Conservation (phyloP, 2,113 vertebrate genomes). For the Prochilodus magdalenae region DNA sequence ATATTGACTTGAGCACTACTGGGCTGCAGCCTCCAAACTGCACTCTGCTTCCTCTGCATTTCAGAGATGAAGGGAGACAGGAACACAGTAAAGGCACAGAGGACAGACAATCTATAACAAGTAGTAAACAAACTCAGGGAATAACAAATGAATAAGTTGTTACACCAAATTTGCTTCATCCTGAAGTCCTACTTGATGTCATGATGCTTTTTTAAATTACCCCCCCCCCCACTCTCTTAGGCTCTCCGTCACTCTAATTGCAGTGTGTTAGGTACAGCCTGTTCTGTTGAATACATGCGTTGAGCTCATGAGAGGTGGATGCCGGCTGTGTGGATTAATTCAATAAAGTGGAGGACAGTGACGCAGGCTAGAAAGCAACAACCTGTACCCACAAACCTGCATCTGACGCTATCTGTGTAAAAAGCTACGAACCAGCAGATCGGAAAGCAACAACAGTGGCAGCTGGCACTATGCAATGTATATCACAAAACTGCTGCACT, state of each 20-base stretch:
- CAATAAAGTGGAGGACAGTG: constrained; percentile 69
- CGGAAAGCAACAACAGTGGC: not conserved
- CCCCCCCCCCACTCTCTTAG: constrained; percentile 44
- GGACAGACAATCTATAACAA: not conserved
- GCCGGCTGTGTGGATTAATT: constrained; percentile 63
- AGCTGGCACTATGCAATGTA: not conserved
- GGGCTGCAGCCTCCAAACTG: constrained; percentile 60
- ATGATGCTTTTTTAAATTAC: not conserved
- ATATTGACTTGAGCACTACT: constrained; percentile 82
- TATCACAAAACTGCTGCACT: not conserved
- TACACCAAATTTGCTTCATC: constrained; percentile 6
- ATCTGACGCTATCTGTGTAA: constrained; percentile 20
- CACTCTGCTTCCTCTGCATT: constrained; percentile 67
- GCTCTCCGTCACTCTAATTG: constrained; percentile 69
- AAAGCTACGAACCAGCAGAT: constrained; percentile 4
- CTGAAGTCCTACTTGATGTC: not conserved
- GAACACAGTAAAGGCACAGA: not conserved
- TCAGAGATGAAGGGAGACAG: constrained; percentile 13
- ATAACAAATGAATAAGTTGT: not conserved
- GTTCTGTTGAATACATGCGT: constrained; percentile 68
- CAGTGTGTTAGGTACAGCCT: constrained; percentile 69
- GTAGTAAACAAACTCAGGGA: not conserved
- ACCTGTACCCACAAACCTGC: constrained; percentile 51
- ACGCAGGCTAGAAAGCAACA: constrained; percentile 59
- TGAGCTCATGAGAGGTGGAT: constrained; percentile 44